Evolutionary conservation across 2,113 vertebrate genomes (phyloP).

Genomic region (Microtus montanus): DNA sequence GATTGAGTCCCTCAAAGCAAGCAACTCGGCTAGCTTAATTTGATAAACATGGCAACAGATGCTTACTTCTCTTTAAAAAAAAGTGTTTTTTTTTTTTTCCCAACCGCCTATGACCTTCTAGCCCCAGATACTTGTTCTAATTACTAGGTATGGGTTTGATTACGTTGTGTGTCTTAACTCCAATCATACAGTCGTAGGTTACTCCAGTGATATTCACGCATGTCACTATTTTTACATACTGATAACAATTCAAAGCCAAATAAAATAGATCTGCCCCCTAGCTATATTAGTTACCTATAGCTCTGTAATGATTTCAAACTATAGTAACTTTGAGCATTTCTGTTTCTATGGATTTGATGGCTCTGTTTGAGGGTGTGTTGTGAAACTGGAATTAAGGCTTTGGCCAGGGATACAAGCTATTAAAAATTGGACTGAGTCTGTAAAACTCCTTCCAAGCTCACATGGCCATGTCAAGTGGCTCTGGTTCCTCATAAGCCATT

Average conservation of each 20-base stretch:
- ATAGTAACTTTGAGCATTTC: neutral
- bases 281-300: neutral
- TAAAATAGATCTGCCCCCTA: neutral
- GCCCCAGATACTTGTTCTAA: neutral
- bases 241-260: neutral
- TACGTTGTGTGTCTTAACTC: neutral
- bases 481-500: neutral
- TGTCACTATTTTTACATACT: neutral
- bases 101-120: neutral
- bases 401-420: neutral
- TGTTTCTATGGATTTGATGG: neutral
- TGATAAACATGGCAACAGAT: neutral
- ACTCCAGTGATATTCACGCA: neutral
- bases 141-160: neutral
- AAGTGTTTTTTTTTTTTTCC: neutral
- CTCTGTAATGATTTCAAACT: neutral
- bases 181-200: neutral
- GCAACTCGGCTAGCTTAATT: neutral
- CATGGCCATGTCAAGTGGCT: fast-evolving
- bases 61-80: neutral
- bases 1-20: neutral
- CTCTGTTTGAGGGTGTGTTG: neutral
- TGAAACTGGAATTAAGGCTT: neutral
- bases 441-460: neutral
- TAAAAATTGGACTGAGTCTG: neutral